Conservation (phyloP, 2,113 vertebrate genomes). For the Leptodactylus fuscus region DNA sequence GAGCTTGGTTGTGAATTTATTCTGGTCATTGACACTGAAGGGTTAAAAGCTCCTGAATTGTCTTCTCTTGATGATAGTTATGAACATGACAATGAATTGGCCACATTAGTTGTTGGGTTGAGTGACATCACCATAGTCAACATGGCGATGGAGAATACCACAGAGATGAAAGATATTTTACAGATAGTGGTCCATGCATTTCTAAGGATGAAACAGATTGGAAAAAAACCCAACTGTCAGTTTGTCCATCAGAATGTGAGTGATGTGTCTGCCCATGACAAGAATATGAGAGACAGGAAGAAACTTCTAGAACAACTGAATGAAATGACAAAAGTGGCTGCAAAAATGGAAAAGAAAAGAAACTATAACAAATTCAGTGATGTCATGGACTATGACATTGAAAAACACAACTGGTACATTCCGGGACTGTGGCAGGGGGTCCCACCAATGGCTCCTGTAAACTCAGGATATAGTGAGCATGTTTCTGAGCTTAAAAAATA, state of each 20-base stretch:
- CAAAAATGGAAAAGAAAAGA: slow-evolving; percentile 75
- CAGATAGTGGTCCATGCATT: slow-evolving; percentile 76
- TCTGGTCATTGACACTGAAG: not conserved
- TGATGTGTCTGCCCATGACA: slow-evolving; percentile 71
- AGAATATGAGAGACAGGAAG: slow-evolving; percentile 72
- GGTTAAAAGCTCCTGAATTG: not conserved
- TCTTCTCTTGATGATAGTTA: not conserved
- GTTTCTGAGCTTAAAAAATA: slow-evolving; percentile 69
- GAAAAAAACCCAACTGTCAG: slow-evolving; percentile 75
- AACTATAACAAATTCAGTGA: slow-evolving; percentile 58
- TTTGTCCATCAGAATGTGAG: slow-evolving; percentile 81
- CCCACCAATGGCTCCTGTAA: slow-evolving; percentile 70
- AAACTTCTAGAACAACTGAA: slow-evolving; percentile 71
- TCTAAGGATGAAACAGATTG: slow-evolving; percentile 71
- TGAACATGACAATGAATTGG: slow-evolving; percentile 61
- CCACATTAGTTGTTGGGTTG: slow-evolving; percentile 77
- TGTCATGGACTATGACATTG: slow-evolving; percentile 58
- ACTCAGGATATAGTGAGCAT: slow-evolving; percentile 65
- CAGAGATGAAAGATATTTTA: slow-evolving; percentile 71
- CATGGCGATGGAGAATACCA: slow-evolving; percentile 65
- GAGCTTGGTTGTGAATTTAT: not conserved
- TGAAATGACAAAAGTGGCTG: slow-evolving; percentile 69
- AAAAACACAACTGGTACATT: slow-evolving; percentile 67
- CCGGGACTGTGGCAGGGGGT: slow-evolving; percentile 69
- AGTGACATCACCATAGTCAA: slow-evolving; percentile 78